phyloP scores from a whole-genome alignment of 1,140 invertebrate genomes.

The Paracyclopina nana region DNA sequence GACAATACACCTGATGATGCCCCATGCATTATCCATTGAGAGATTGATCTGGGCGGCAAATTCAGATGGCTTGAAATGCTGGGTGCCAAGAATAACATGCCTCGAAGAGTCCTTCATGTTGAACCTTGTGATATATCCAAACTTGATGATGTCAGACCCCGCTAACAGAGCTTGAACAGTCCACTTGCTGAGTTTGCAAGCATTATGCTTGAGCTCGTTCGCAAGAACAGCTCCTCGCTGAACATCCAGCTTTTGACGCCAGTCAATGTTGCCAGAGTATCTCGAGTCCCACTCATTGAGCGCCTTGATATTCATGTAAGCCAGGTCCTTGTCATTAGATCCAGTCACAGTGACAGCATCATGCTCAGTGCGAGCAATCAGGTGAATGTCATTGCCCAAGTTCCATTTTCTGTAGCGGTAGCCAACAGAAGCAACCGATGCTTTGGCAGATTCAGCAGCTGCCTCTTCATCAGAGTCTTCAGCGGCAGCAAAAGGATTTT shows the following conservation, averaged over 20 bases:
- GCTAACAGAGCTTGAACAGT: conserved; percentile 89
- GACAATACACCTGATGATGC: conserved; percentile 90
- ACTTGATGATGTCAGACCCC: conserved; percentile 92
- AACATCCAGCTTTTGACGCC: conserved; percentile 89
- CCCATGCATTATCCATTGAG: conserved; percentile 99
- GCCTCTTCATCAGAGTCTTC: conserved; percentile 60
- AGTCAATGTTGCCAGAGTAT: conserved; percentile 84
- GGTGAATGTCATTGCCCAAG: conserved; percentile 72
- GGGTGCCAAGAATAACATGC: conserved; percentile 91
- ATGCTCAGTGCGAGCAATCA: conserved; percentile 86
- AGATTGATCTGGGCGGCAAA: conserved; percentile 97
- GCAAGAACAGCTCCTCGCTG: conserved; percentile 95
- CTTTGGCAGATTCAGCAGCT: too few species aligned
- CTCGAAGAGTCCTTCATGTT: conserved; percentile 82
- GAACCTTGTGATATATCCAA: conserved; percentile 90
- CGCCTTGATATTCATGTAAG: conserved; percentile 84
- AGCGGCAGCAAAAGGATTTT: conserved; percentile 83
- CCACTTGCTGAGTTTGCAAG: conserved; percentile 97
- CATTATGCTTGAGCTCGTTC: conserved; percentile 94
- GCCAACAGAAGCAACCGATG: conserved; percentile 83
- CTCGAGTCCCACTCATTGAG: conserved; percentile 98
- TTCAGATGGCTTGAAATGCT: conserved; percentile 94
- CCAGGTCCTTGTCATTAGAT: conserved; percentile 61
- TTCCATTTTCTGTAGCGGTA: conserved; percentile 95
- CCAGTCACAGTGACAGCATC: conserved; percentile 72